These are phyloP conservation scores for Fragum fragum DNA, from an alignment of 2,888 invertebrate genomes.

Conservation along the genomic window DNA sequence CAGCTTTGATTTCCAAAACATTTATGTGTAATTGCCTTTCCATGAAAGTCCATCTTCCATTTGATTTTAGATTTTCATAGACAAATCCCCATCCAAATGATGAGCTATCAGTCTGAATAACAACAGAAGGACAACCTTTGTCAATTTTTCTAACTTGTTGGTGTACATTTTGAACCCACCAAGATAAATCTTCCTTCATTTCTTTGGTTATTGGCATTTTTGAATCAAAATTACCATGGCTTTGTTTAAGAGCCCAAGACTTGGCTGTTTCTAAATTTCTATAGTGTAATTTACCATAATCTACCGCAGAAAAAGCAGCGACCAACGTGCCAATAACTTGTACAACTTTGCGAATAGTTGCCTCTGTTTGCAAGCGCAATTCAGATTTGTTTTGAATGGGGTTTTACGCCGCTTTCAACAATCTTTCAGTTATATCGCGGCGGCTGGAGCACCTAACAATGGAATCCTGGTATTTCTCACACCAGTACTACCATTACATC, in stretches of 20 bases:
- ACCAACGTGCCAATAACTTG: conserved; percentile 46
- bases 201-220: no score
- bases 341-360: conserved; percentile 42
- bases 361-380: no score
- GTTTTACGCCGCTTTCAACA: no score
- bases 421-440: no score
- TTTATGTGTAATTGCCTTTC: conserved; percentile 58
- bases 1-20: conserved; percentile 52
- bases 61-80: conserved; percentile 6
- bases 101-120: conserved; percentile 42
- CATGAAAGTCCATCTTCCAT: conserved; percentile 40
- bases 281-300: conserved; percentile 44
- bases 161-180: conserved; percentile 52
- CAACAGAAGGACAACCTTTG: conserved; percentile 30
- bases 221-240: no score
- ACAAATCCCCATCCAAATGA: conserved; percentile 40
- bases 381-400: no score
- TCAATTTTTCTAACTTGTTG: conserved; percentile 28
- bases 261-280: conserved; percentile 34
- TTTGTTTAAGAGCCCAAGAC: no score
- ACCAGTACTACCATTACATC: no score
- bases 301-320: conserved; percentile 47
- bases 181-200: conserved; percentile 32
- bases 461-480: no score
- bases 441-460: no score